Evolutionary conservation across 2,888 invertebrate genomes (phyloP), one percentile per base, ranked within the genome.

Genomic region (Drosophila tripunctata): DNA sequence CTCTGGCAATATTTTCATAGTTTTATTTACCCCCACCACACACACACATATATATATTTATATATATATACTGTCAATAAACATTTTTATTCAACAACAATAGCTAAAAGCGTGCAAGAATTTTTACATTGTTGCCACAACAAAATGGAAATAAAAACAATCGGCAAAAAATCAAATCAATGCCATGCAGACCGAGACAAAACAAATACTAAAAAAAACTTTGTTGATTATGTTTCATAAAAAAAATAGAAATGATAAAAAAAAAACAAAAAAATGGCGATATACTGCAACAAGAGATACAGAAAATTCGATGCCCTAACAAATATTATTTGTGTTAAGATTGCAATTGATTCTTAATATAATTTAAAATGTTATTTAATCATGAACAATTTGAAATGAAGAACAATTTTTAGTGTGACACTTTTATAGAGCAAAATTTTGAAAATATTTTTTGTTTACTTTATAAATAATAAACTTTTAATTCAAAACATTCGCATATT

Each of bases 141-240:
- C 43, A 66, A 57, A 61, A 45, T 40, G 4, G 7, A 40, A 36
- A 48, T 30, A 45, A 56, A 63, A 60, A 27, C 54, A 69, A 57
- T 48, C 33, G 22, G 33, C 14, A 50, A 63, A 62, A 65, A 62
- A 60, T 63, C 45, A 75, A 83, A 79, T 79, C 76, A 66, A 77
- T 76, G 73, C 64, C 55, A 48, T 7, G 22, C 15, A 55, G 64
- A 56, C 45, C 61, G 40, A 47, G 54, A 54, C 52, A 52, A 57
- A 60, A 31, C 17, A 31, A 55, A 44, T 36, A 65, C 21, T 36
- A 50, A 27, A 47, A 14, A 27, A 62, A 66, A 67, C 40, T 24
- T 21, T 44, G 61, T 71, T 81, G 84, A 81, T 84, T 87, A 84
- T 82, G 44, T 62, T 51, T 48, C 4, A 51, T 55, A 61, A 47